Percentiles rank a stretch among this genome's conserved stretches.
These are phyloP conservation scores for Rhamnusium bicolor DNA, from an alignment of 2,888 invertebrate genomes.

Conservation along the genomic window DNA sequence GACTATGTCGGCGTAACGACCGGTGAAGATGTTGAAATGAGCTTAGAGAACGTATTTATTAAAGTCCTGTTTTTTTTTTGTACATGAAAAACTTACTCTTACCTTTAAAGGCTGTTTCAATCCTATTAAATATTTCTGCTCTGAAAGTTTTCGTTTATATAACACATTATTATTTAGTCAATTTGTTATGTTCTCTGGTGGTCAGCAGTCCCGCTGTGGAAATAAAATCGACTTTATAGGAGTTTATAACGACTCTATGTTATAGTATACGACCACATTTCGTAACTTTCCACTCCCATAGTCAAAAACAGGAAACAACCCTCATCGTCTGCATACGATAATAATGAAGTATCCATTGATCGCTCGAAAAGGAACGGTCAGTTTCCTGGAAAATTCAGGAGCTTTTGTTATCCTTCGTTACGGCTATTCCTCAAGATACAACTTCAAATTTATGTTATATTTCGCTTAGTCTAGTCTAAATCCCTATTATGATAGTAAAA, in stretches of 20 bases:
- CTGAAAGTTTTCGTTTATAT: constrained; percentile 4
- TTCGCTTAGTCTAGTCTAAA: too few species aligned
- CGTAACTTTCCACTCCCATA: constrained; percentile 27
- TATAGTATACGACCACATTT: constrained; percentile 33
- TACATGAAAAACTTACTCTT: background rate
- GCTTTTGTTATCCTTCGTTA: background rate
- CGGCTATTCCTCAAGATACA: background rate
- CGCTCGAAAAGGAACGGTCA: constrained; percentile 39
- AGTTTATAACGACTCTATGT: constrained; percentile 44
- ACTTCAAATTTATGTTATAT: too few species aligned
- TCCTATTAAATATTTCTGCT: constrained; percentile 27
- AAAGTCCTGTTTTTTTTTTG: background rate
- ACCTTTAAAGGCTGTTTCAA: background rate
- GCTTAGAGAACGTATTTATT: background rate
- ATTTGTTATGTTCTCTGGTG: constrained; percentile 38
- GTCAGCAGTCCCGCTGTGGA: constrained; percentile 36
- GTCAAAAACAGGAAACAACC: constrained; percentile 41
- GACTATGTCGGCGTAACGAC: constrained; percentile 27
- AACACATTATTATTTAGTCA: constrained; percentile 36
- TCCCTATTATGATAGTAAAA: too few species aligned
- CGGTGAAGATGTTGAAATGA: background rate
- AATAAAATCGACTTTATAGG: constrained; percentile 42
- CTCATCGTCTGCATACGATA: constrained; percentile 43
- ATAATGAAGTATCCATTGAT: constrained; percentile 43
- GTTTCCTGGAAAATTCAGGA: constrained; percentile 37